Conservation (phyloP, 2,113 vertebrate species). For the Antechinus stuartii region DNA sequence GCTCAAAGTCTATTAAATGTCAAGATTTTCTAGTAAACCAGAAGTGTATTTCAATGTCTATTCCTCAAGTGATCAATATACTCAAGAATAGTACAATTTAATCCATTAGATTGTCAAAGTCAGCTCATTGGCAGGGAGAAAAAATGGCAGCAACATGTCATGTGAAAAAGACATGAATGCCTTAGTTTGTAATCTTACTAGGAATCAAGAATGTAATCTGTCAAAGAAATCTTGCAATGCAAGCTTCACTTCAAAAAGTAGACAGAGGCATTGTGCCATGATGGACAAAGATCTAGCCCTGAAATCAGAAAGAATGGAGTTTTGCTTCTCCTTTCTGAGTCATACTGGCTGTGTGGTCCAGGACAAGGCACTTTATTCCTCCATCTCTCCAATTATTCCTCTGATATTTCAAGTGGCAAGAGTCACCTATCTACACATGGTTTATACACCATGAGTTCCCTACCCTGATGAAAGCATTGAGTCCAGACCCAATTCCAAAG, state of each 20-base stretch:
- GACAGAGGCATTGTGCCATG: neutral
- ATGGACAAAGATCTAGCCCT: neutral
- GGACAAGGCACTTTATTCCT: neutral
- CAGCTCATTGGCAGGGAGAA: neutral
- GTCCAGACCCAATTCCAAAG: neutral
- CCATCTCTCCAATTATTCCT: neutral
- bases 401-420: neutral
- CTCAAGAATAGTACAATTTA: neutral
- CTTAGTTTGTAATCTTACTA: neutral
- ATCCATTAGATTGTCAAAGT: neutral
- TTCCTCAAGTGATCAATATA: neutral
- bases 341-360: neutral
- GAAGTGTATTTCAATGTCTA: neutral
- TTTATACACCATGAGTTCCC: neutral
- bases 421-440: neutral
- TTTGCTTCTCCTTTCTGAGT: neutral
- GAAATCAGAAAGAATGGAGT: neutral
- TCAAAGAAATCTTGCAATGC: neutral
- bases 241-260: neutral
- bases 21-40: neutral
- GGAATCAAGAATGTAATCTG: neutral
- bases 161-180: neutral
- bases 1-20: neutral
- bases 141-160: neutral
- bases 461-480: neutral